Evolutionary conservation across 1,140 invertebrate genomes (phyloP), one percentile per base, ranked within the genome.

Genomic region (Microplitis demolitor): DNA sequence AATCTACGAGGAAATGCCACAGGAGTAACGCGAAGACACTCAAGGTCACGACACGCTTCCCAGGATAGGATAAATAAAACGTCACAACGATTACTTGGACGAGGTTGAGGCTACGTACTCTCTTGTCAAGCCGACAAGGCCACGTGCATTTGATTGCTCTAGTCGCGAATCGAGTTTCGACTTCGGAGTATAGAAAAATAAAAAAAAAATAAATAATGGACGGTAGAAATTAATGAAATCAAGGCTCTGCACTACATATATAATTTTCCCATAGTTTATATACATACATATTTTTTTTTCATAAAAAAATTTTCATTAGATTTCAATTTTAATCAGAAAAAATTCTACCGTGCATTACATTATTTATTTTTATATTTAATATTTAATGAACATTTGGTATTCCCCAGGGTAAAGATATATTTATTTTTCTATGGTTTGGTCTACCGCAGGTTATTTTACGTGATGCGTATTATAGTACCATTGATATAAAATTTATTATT

Each of bases 21-120:
- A 53, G 35, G 13, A 66, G 64, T 39, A 64, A 6, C 13, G 34
- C 4, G 56, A 58, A 58, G 56, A 58, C 34, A 39, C 34, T 9
- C 35, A 66, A 66, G 64, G 64, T 50, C 64, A 33, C 39, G 64
- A 66, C 64, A 66, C 39, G 64, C 24, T 66, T 66, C 64, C 64
- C 64, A 66, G 24, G 24, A 53, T 39, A 53, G 39, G 24, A 4
- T 37, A 58, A 50, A 39, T 64, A 34, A 64, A 50, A 50, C 62
- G 35, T 64, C 64, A 66, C 64, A 24, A 33, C 64, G 39, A 66
- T 66, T 58, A 58, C 56, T 58, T 58, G 16, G 56, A 58, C 56
- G 56, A 58, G 56, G 56, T 58, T 58, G 56, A 58, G 56, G 56
- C 16, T 58, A 24, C 4, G 24, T 24, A 24, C 56, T 58, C 24